Evolutionary conservation across 92 coral and sea anemone species (phyloP).

Genomic region (Scolanthus callimorphus): DNA sequence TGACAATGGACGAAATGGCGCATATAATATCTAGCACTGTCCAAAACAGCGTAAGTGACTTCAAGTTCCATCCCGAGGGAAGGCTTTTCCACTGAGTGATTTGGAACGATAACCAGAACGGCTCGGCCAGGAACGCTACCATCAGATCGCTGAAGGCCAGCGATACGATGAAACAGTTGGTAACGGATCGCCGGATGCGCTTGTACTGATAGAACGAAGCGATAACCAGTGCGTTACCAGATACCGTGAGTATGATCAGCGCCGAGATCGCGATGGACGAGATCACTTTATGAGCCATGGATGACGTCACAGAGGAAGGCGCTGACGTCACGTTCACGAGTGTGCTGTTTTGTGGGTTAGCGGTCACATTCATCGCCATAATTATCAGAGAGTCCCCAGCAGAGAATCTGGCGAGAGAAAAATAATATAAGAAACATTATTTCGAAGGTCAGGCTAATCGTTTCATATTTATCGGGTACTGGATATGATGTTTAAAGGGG

Average conservation of each 20-base stretch:
- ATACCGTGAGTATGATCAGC: conserved; percentile 73
- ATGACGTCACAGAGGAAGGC: not conserved
- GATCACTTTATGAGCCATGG: conserved; percentile 61
- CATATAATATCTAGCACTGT: conserved; percentile 75
- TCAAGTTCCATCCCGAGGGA: conserved; percentile 46
- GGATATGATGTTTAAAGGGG: no score
- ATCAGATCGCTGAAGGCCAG: conserved; percentile 86
- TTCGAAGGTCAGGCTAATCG: no score
- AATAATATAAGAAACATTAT: no score
- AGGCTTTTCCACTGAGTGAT: conserved; percentile 72
- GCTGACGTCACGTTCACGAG: not conserved
- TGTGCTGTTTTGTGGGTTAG: not conserved
- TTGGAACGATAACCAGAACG: conserved; percentile 92
- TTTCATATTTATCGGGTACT: no score
- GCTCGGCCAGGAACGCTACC: conserved; percentile 90
- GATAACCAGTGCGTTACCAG: conserved; percentile 84
- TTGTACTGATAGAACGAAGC: conserved; percentile 80
- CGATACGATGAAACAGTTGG: conserved; percentile 92
- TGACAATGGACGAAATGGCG: conserved; percentile 87
- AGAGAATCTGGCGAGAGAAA: no score
- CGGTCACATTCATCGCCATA: no score
- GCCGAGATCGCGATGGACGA: conserved; percentile 74
- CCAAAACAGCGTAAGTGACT: conserved; percentile 45
- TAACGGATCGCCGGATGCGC: conserved; percentile 80
- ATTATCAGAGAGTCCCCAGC: no score